A percentile compares a stretch with the other conserved stretches of the same genome.
Evolutionary conservation across 2,797 vertebrate species (phyloP).

Genomic region (Oreonectes daqikongensis): DNA sequence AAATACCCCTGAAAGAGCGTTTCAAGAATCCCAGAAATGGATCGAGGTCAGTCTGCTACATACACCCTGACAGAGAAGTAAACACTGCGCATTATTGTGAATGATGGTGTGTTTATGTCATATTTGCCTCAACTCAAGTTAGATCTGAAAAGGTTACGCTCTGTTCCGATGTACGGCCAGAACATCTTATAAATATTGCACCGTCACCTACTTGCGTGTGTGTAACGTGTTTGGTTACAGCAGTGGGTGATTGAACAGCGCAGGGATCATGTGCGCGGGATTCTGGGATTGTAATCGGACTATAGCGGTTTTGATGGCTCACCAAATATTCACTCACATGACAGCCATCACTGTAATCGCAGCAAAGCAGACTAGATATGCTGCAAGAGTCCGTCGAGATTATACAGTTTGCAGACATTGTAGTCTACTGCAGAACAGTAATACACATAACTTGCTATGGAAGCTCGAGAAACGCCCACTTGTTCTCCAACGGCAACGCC

Average conservation of each 20-base stretch:
- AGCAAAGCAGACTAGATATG: neutral
- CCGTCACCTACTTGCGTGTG: constrained; percentile 64
- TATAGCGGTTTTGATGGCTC: constrained; percentile 43
- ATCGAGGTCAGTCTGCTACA: constrained; percentile 85
- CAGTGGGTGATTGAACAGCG: constrained; percentile 34
- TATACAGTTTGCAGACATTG: too few relatives aligned
- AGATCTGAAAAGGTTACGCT: neutral
- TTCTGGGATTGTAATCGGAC: constrained; percentile 45
- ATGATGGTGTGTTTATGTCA: neutral
- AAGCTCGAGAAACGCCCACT: constrained; percentile 14
- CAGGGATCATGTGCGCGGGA: constrained; percentile 56
- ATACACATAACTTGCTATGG: constrained; percentile 4
- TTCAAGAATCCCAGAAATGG: constrained; percentile 93
- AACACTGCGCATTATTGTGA: neutral
- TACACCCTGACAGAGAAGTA: neutral
- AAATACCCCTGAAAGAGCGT: constrained; percentile 80
- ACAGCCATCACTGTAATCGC: neutral
- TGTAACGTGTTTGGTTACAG: constrained; percentile 63
- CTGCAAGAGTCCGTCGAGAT: too few relatives aligned
- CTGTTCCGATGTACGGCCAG: neutral
- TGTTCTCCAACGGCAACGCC: constrained; percentile 62
- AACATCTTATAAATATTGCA: constrained; percentile 69
- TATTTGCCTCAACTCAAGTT: neutral
- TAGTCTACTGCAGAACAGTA: too few relatives aligned
- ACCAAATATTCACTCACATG: constrained; percentile 34